Evolutionary conservation across 2,113 vertebrate species (phyloP).

Genomic region (Gymnogyps californianus): DNA sequence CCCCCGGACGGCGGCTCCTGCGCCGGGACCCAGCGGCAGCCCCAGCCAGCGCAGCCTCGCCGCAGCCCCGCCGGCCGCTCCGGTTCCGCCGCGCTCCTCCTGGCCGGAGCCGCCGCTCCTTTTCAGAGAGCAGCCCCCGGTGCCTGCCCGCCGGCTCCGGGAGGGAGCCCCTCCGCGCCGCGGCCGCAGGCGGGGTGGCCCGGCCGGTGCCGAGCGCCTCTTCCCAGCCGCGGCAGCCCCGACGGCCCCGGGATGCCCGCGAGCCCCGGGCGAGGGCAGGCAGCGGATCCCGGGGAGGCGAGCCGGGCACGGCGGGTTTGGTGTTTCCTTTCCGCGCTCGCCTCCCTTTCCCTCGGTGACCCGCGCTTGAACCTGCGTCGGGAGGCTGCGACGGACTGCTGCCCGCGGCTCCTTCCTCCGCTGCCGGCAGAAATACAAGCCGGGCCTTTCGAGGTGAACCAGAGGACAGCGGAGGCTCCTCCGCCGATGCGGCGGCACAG

Average conservation of each 20-base stretch:
- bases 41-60: not conserved
- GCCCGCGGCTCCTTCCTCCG: slow-evolving; percentile 22
- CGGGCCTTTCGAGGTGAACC: slow-evolving; percentile 35
- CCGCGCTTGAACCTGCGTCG: slow-evolving; percentile 83
- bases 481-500: not conserved
- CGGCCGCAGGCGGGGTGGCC: not conserved
- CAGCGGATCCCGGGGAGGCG: not conserved
- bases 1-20: not conserved
- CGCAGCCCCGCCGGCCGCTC: too few species aligned
- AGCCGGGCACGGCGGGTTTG: not conserved
- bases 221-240: not conserved
- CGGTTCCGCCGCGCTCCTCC: not conserved
- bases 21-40: not conserved
- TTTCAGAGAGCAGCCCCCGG: not conserved
- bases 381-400: slow-evolving; percentile 64
- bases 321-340: slow-evolving; percentile 77
- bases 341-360: slow-evolving; percentile 78
- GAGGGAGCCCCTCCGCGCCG: not conserved
- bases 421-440: slow-evolving; percentile 55
- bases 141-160: too few species aligned
- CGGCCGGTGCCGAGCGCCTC: not conserved
- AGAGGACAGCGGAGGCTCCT: not conserved
- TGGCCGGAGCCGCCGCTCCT: not conserved
- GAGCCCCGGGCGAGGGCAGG: not conserved
- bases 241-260: not conserved